Percentiles rank a stretch among this genome's conserved stretches.
Evolutionary conservation across 1,140 invertebrate species (phyloP).

Genomic region (Goniozus legneri): DNA sequence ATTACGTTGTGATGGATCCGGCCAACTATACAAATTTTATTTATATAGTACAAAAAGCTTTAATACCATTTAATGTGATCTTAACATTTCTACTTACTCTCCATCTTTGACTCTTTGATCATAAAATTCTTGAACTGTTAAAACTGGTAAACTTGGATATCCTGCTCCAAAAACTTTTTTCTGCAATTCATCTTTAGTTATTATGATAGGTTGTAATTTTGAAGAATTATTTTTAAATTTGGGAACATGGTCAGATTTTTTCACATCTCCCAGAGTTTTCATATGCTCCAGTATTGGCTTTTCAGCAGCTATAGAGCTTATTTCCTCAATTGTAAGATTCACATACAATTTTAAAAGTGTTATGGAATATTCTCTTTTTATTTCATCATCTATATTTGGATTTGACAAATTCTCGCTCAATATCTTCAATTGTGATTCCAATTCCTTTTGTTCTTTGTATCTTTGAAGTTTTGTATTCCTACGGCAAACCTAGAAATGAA

Average conservation of each 20-base stretch:
- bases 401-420: constrained; percentile 64
- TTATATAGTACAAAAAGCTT: not conserved
- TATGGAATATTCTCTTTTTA: constrained; percentile 78
- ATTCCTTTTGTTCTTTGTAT: constrained; percentile 76
- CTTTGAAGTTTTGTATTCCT: constrained; percentile 74
- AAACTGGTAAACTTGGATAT: constrained; percentile 88
- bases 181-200: constrained; percentile 84
- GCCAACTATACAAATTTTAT: constrained; percentile 33
- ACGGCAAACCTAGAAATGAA: constrained; percentile 46
- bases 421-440: constrained; percentile 66
- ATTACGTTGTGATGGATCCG: constrained; percentile 33
- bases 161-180: constrained; percentile 92
- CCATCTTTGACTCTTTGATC: constrained; percentile 81
- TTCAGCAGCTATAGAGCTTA: constrained; percentile 69
- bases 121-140: constrained; percentile 95
- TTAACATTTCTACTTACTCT: constrained; percentile 57
- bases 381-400: constrained; percentile 73
- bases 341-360: constrained; percentile 75
- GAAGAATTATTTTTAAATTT: constrained; percentile 43
- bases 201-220: constrained; percentile 86
- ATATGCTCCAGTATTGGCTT: constrained; percentile 73
- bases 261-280: constrained; percentile 39
- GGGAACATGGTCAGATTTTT: constrained; percentile 34
- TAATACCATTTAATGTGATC: not conserved
- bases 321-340: constrained; percentile 72